Conservation (phyloP, 2,113 vertebrate species). For the Tor tambroides region DNA sequence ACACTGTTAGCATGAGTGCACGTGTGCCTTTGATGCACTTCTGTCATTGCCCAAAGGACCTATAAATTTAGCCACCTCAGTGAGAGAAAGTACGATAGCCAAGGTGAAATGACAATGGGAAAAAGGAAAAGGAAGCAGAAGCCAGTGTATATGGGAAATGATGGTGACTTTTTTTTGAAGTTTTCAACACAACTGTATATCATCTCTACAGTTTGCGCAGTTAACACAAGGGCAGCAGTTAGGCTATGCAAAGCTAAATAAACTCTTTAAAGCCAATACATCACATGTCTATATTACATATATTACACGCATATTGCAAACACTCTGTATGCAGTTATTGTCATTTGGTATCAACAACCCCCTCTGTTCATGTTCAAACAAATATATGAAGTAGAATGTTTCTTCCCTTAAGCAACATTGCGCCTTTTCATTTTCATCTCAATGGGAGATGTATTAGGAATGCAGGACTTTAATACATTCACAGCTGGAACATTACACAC, state of each 20-base stretch:
- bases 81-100: slow-evolving; percentile 3
- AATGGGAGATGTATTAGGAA: background rate
- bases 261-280: background rate
- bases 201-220: background rate
- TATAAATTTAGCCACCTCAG: slow-evolving; percentile 8
- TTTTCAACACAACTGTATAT: background rate
- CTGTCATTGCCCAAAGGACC: slow-evolving; percentile 1
- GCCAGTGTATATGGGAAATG: background rate
- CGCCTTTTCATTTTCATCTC: background rate
- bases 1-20: background rate
- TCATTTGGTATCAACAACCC: background rate
- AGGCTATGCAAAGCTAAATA: background rate
- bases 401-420: background rate
- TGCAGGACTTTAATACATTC: background rate
- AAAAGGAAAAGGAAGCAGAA: slow-evolving; percentile 37
- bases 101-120: slow-evolving; percentile 19
- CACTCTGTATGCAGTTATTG: background rate
- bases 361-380: background rate
- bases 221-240: background rate
- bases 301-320: too few relatives aligned
- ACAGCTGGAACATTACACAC: background rate
- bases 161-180: background rate
- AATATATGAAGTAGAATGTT: background rate
- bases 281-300: too few relatives aligned
- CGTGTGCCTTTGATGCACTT: slow-evolving; percentile 22